These are phyloP conservation scores for Troglohyphantes excavatus DNA, from an alignment of 2,888 invertebrate species.

Conservation along the genomic window DNA sequence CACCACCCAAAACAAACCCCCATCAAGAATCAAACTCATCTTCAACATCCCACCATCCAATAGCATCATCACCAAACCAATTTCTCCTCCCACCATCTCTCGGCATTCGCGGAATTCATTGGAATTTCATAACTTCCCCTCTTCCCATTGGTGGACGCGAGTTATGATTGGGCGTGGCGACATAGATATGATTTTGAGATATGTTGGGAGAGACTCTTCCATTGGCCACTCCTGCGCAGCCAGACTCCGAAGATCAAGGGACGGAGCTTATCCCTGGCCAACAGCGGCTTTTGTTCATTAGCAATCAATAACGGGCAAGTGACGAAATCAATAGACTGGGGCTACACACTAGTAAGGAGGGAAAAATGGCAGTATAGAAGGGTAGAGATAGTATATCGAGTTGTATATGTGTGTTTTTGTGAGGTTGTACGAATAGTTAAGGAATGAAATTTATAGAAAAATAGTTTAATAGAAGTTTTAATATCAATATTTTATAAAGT, in stretches of 20 bases:
- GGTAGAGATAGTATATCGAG: too few species aligned
- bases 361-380: too few species aligned
- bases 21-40: slow-evolving; percentile 3
- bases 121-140: slow-evolving; percentile 52
- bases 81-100: slow-evolving; percentile 29
- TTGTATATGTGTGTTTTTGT: too few species aligned
- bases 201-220: slow-evolving; percentile 24
- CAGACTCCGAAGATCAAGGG: slow-evolving; percentile 48
- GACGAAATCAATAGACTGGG: slow-evolving; percentile 51
- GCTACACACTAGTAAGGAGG: too few species aligned
- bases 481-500: too few species aligned
- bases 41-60: not conserved
- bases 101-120: slow-evolving; percentile 41
- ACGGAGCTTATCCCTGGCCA: slow-evolving; percentile 41
- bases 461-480: too few species aligned
- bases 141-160: slow-evolving; percentile 40
- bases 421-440: too few species aligned
- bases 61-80: not conserved
- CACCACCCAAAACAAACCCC: not conserved
- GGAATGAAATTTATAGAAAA: too few species aligned
- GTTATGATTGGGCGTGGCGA: slow-evolving; percentile 63
- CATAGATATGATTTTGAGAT: slow-evolving; percentile 71
- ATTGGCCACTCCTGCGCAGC: slow-evolving; percentile 65
- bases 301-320: slow-evolving; percentile 68
- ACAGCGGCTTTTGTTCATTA: slow-evolving; percentile 47